Evolutionary conservation across 23 tunicate species (phyloP).

Genomic region (Halocynthia aurantium): DNA sequence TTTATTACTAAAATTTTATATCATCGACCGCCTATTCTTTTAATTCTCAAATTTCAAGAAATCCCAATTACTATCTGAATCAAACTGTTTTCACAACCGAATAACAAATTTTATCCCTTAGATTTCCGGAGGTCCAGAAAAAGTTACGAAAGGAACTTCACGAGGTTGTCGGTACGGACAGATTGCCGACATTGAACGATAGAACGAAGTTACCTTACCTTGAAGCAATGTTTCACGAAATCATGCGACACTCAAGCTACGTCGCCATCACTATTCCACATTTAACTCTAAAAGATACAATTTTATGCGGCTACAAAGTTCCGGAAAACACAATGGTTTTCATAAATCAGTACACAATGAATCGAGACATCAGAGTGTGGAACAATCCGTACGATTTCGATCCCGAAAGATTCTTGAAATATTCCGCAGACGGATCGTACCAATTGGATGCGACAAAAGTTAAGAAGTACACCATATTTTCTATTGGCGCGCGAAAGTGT

Average conservation of each 20-base stretch:
- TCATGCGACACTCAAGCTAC: conserved; percentile 34
- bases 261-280: conserved; percentile 42
- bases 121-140: conserved; percentile 18
- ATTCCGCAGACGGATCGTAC: conserved; percentile 7
- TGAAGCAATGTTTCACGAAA: conserved; percentile 42
- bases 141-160: conserved; percentile 23
- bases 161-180: conserved; percentile 19
- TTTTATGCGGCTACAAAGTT: conserved; percentile 19
- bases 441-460: conserved; percentile 7
- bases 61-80: neutral
- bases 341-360: conserved; percentile 40
- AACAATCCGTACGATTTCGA: conserved; percentile 32
- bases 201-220: conserved; percentile 30
- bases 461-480: conserved; percentile 33
- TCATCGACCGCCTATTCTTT: neutral
- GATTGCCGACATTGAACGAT: conserved; percentile 37
- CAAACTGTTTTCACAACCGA: neutral
- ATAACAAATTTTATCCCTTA: neutral
- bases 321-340: conserved; percentile 43
- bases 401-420: conserved; percentile 31
- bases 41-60: conserved; percentile 1
- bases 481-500: conserved; percentile 47
- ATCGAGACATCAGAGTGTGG: conserved; percentile 31
- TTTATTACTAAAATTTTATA: no score
- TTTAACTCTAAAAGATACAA: conserved; percentile 16